These are phyloP conservation scores for Melozone crissalis DNA, from an alignment of 2,113 vertebrate genomes.

Conservation along the genomic window DNA sequence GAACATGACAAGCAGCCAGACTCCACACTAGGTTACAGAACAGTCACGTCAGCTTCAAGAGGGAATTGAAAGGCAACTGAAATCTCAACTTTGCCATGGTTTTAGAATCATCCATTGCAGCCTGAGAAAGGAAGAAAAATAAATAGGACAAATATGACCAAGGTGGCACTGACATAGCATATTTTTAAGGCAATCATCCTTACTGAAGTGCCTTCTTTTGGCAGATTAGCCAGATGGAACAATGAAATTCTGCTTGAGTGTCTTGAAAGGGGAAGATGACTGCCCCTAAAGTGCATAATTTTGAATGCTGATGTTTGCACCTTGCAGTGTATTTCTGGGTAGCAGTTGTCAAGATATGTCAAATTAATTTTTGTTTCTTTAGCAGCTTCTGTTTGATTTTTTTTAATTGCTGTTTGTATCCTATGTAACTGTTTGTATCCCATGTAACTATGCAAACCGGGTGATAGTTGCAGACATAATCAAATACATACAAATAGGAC, in stretches of 20 bases:
- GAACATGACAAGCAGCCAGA: background rate
- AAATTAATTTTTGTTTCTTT: background rate
- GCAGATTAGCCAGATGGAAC: background rate
- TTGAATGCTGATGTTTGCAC: background rate
- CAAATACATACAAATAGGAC: background rate
- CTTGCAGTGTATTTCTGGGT: background rate
- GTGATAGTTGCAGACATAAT: background rate
- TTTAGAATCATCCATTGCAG: background rate
- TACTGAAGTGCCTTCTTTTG: background rate
- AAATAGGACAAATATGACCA: background rate
- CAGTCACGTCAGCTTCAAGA: background rate
- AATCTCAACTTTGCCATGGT: background rate
- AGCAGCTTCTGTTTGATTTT: too few relatives aligned
- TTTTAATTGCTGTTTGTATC: background rate
- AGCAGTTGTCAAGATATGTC: background rate
- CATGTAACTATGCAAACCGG: rapidly evolving
- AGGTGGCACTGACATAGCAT: rapidly evolving
- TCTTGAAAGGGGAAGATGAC: background rate
- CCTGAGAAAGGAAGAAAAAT: background rate
- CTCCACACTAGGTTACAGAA: background rate
- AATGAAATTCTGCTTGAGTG: background rate
- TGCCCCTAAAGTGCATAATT: background rate
- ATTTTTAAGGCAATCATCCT: background rate
- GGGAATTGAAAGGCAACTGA: background rate
- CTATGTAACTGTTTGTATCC: background rate